Conservation (phyloP, 2,797 vertebrate genomes). For the Danio jaintianensis region DNA sequence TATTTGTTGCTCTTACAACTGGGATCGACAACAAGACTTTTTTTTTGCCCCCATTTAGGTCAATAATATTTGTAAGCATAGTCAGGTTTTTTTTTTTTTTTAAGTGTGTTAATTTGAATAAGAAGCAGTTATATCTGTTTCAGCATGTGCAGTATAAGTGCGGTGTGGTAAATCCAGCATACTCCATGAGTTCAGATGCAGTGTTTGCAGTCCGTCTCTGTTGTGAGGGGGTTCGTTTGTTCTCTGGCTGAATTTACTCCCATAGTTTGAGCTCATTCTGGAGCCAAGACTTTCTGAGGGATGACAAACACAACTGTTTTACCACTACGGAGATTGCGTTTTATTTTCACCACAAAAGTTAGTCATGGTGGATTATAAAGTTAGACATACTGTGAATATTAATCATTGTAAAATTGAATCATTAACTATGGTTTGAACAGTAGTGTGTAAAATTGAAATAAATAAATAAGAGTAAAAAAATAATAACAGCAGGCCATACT, state of each 20-base stretch:
- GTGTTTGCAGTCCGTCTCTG: slow-evolving; percentile 5
- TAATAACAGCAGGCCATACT: too few species aligned
- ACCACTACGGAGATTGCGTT: background rate
- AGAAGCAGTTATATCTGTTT: background rate
- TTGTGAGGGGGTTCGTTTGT: slow-evolving; percentile 27
- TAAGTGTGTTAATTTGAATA: background rate
- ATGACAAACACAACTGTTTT: background rate
- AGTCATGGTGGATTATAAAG: too few species aligned
- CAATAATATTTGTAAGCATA: background rate
- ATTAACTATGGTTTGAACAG: too few species aligned
- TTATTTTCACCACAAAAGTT: background rate
- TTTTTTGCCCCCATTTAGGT: background rate
- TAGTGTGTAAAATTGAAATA: too few species aligned
- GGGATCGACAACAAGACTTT: too few species aligned
- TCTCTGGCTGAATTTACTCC: background rate
- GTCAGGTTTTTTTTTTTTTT: too few species aligned
- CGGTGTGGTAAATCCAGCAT: slow-evolving; percentile 2
- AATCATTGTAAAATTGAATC: background rate
- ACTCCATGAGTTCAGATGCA: slow-evolving; percentile 46
- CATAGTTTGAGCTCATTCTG: slow-evolving; percentile 14
- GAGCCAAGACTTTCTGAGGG: slow-evolving; percentile 12
- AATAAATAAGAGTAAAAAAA: too few species aligned
- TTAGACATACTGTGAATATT: background rate
- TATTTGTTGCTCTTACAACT: too few species aligned
- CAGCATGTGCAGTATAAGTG: background rate